phyloP scores from a whole-genome alignment of 2,888 invertebrate species.

The Teleiodes luculella region DNA sequence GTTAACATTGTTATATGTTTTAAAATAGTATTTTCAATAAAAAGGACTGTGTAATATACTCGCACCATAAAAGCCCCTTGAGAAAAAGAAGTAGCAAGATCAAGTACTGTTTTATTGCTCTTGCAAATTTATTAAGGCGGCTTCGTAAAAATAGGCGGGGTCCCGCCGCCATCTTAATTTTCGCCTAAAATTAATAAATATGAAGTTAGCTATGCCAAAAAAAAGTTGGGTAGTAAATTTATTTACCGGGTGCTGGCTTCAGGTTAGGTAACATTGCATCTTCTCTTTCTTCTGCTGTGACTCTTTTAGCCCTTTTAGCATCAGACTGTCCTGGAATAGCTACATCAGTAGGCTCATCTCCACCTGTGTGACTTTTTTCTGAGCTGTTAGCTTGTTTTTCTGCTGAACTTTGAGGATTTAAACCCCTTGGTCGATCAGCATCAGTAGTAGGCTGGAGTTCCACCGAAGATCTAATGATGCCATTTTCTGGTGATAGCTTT shows the following conservation, averaged over 20 bases:
- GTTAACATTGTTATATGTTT: too few species aligned
- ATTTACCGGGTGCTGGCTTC: constrained; percentile 82
- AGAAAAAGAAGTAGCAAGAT: too few species aligned
- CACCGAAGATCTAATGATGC: constrained; percentile 88
- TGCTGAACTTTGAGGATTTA: constrained; percentile 42
- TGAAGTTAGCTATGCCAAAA: not conserved
- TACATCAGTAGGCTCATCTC: constrained; percentile 35
- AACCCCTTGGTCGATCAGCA: constrained; percentile 82
- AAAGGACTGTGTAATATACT: too few species aligned
- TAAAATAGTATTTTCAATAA: too few species aligned
- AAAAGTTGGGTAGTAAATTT: not conserved
- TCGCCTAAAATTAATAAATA: too few species aligned
- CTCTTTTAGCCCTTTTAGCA: constrained; percentile 57
- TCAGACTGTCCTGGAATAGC: constrained; percentile 62
- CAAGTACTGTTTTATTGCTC: too few species aligned
- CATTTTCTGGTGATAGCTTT: constrained; percentile 84
- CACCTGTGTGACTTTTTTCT: constrained; percentile 31
- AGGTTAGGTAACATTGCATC: constrained; percentile 89
- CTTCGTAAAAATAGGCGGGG: too few species aligned
- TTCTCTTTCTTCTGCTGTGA: constrained; percentile 80
- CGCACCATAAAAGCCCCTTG: too few species aligned
- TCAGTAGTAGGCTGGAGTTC: constrained; percentile 87
- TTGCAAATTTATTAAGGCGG: too few species aligned
- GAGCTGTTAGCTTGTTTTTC: constrained; percentile 33
- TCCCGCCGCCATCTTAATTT: too few species aligned